Evolutionary conservation across 2,113 vertebrate species (phyloP).

Genomic region (Xenopus tropicalis): UCB_Xtro_10.0 CM004449.2:101208501-101209000

Average conservation of each 20-base stretch:
- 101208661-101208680: background rate
- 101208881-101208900: too few species aligned
- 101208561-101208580: background rate
- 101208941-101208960: too few species aligned
- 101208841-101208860: too few species aligned
- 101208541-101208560: background rate
- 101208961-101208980: too few species aligned
- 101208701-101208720: background rate
- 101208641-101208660: conserved; percentile 5
- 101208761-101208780: too few species aligned
- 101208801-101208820: background rate
- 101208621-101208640: background rate
- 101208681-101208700: background rate
- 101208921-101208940: too few species aligned
- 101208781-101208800: too few species aligned
- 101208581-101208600: background rate
- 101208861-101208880: too few species aligned
- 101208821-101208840: too few species aligned
- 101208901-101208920: too few species aligned
- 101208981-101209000: too few species aligned
- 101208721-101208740: background rate
- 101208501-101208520: background rate
- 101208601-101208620: background rate
- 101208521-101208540: background rate
- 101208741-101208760: background rate